These are phyloP conservation scores for Lerista edwardsae DNA, from an alignment of 2,797 vertebrate species.

Conservation along the genomic window DNA sequence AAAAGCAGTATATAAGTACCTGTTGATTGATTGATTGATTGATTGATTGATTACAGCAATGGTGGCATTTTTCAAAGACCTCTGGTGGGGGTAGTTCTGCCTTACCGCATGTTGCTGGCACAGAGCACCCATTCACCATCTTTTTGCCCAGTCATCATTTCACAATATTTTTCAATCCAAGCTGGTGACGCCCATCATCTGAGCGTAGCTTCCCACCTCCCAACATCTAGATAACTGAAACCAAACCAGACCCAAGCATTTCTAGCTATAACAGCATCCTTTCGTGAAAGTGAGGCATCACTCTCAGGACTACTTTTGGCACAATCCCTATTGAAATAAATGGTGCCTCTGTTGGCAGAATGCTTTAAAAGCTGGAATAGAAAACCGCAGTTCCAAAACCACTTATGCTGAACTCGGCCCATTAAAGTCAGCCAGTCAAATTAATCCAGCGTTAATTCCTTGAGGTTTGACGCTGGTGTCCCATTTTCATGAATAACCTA, in stretches of 20 bases:
- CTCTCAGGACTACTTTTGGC: background rate
- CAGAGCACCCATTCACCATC: background rate
- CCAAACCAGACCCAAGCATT: background rate
- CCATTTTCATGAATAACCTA: background rate
- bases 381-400: background rate
- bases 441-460: background rate
- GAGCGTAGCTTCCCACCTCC: background rate
- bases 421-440: background rate
- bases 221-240: background rate
- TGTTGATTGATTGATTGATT: too few relatives aligned
- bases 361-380: background rate
- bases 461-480: background rate
- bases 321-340: background rate
- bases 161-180: background rate
- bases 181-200: background rate
- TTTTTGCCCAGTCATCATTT: background rate
- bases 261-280: background rate
- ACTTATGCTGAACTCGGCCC: background rate
- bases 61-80: too few relatives aligned
- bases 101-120: too few relatives aligned
- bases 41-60: too few relatives aligned
- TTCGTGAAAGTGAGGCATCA: background rate
- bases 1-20: too few relatives aligned
- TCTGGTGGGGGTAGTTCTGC: too few relatives aligned
- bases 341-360: background rate